Percentiles rank a stretch among this genome's conserved stretches.
Evolutionary conservation across 2,888 invertebrate species (phyloP).

Genomic region (Synergus itoensis): DNA sequence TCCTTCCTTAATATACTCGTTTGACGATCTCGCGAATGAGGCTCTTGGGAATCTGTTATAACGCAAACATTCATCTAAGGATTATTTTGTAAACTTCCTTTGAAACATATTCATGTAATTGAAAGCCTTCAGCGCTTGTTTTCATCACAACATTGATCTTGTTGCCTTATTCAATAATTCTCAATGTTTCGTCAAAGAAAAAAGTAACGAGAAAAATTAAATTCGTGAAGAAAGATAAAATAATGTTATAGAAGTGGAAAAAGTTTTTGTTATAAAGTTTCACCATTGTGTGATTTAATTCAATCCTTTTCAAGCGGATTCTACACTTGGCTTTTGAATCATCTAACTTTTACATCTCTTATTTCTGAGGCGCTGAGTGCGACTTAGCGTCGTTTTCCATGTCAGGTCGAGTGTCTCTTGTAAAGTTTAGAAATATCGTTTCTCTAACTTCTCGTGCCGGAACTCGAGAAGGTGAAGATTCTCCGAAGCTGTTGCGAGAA

Average conservation of each 20-base stretch:
- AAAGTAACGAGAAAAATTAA: not conserved
- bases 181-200: too few species aligned
- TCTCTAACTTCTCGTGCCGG: constrained; percentile 35
- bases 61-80: constrained; percentile 23
- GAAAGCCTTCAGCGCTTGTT: constrained; percentile 13
- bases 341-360: constrained; percentile 34
- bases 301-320: constrained; percentile 9
- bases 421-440: constrained; percentile 40
- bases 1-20: constrained; percentile 40
- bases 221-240: not conserved
- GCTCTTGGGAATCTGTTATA: constrained; percentile 27
- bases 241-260: constrained; percentile 12
- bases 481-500: constrained; percentile 61
- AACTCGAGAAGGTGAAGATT: constrained; percentile 57
- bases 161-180: too few species aligned
- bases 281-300: constrained; percentile 10
- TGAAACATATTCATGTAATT: constrained; percentile 29
- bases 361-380: constrained; percentile 27
- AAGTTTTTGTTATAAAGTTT: constrained; percentile 27
- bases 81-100: constrained; percentile 26
- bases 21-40: constrained; percentile 37
- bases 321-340: constrained; percentile 27
- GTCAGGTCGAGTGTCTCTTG: constrained; percentile 38
- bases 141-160: not conserved
- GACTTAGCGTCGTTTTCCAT: constrained; percentile 36